phyloP scores from a whole-genome alignment of 2,888 invertebrate genomes.

The Ormyrus labotus region DNA sequence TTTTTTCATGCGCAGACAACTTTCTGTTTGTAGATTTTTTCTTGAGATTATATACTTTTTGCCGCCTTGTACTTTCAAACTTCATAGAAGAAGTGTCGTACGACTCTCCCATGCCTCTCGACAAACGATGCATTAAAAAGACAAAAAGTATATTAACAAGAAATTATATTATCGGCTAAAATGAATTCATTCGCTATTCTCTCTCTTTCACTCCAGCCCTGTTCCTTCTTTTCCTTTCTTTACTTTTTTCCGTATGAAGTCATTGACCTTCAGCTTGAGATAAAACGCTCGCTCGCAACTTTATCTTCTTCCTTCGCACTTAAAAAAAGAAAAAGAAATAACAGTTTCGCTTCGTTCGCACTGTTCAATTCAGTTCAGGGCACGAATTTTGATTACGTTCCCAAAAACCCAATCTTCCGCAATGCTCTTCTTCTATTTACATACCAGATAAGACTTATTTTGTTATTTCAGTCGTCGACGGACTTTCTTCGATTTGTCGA shows the following conservation, averaged over 20 bases:
- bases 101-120: slow-evolving; percentile 31
- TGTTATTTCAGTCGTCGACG: slow-evolving; percentile 57
- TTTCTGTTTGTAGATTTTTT: background rate
- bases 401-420: slow-evolving; percentile 50
- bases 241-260: background rate
- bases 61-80: slow-evolving; percentile 38
- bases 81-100: slow-evolving; percentile 40
- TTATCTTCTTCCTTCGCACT: background rate
- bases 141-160: slow-evolving; percentile 53
- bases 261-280: slow-evolving; percentile 2
- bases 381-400: slow-evolving; percentile 57
- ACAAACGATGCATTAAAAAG: slow-evolving; percentile 47
- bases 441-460: slow-evolving; percentile 57
- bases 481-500: slow-evolving; percentile 52
- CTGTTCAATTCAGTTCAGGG: slow-evolving; percentile 55
- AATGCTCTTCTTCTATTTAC: slow-evolving; percentile 52
- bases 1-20: slow-evolving; percentile 30
- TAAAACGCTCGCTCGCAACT: background rate
- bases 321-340: slow-evolving; percentile 40
- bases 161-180: slow-evolving; percentile 52
- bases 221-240: slow-evolving; percentile 15
- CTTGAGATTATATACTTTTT: slow-evolving; percentile 33
- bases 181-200: slow-evolving; percentile 46
- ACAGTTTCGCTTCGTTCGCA: slow-evolving; percentile 26
- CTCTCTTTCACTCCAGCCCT: slow-evolving; percentile 21